A percentile compares a stretch with the other conserved stretches of the same genome.
These are phyloP conservation scores for Pelobates fuscus DNA, from an alignment of 2,113 vertebrate genomes.

Conservation along the genomic window DNA sequence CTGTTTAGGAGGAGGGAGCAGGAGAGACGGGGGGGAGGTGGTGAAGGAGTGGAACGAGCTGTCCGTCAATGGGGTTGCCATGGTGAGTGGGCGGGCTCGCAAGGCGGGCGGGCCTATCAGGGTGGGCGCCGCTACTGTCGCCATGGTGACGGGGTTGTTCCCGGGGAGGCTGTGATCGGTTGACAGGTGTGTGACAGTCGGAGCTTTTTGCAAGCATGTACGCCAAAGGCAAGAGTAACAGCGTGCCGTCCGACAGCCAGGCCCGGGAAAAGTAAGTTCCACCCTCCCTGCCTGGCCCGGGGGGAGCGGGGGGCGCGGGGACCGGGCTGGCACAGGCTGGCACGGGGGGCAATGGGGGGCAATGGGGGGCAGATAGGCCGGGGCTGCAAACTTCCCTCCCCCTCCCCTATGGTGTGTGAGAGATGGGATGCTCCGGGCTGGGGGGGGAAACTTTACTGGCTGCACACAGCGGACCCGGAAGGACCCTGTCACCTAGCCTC, in stretches of 20 bases:
- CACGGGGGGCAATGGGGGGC: conserved; percentile 15
- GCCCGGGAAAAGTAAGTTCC: conserved; percentile 96
- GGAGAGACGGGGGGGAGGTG: conserved; percentile 64
- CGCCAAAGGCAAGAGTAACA: conserved; percentile 96
- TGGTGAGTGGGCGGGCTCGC: conserved; percentile 69
- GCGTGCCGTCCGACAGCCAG: conserved; percentile 94
- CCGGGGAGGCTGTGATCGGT: conserved; percentile 92
- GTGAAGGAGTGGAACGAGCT: conserved; percentile 61
- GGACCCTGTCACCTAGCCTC: background rate
- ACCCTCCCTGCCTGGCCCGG: conserved; percentile 41
- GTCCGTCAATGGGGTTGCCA: conserved; percentile 73
- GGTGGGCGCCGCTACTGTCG: conserved; percentile 80
- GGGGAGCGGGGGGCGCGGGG: conserved; percentile 1
- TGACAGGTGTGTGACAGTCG: conserved; percentile 97
- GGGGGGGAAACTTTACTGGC: conserved; percentile 30
- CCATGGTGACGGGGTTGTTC: conserved; percentile 94
- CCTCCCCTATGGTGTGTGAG: conserved; percentile 4
- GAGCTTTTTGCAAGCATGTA: conserved; percentile 96
- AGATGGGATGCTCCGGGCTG: conserved; percentile 3
- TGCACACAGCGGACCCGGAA: background rate
- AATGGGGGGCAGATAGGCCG: too few relatives aligned
- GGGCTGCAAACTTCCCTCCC: conserved; percentile 21
- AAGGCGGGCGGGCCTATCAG: conserved; percentile 77
- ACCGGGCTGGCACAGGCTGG: conserved; percentile 53
- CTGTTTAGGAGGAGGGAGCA: conserved; percentile 46